phyloP scores from a whole-genome alignment of 2,797 vertebrate genomes.

The Cirrhinus mrigala region DNA sequence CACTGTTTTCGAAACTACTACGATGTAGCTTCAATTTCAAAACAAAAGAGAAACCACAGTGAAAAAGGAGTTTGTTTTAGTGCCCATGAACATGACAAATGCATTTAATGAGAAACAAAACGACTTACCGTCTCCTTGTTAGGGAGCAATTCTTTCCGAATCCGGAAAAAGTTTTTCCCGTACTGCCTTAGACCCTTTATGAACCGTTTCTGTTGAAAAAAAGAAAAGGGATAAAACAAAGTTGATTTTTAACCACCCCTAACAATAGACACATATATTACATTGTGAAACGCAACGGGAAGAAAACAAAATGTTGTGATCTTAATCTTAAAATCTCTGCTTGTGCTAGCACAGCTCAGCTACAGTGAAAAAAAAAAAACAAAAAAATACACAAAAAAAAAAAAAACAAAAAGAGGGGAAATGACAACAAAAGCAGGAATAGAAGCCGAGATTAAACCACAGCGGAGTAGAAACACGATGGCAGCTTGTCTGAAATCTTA shows the following conservation, averaged over 20 bases:
- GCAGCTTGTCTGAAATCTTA: conserved; percentile 44
- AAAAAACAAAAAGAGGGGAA: conserved; percentile 66
- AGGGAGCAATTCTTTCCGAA: conserved; percentile 98
- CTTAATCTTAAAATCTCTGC: conserved; percentile 65
- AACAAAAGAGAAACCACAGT: conserved; percentile 13
- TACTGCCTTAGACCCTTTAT: conserved; percentile 98
- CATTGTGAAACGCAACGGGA: conserved; percentile 13
- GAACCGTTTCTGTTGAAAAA: conserved; percentile 91
- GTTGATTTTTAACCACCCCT: conserved; percentile 57
- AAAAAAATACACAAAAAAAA: conserved; percentile 56
- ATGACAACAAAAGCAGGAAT: conserved; percentile 72
- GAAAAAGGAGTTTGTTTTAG: conserved; percentile 37
- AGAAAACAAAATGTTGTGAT: conserved; percentile 61
- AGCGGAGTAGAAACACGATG: conserved; percentile 16
- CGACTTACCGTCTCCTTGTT: conserved; percentile 97
- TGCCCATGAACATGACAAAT: conserved; percentile 8
- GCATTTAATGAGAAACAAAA: conserved; percentile 44
- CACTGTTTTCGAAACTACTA: conserved; percentile 6
- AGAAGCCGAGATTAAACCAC: conserved; percentile 64
- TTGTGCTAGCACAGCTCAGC: conserved; percentile 54
- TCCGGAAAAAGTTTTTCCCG: conserved; percentile 99
- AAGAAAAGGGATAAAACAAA: not conserved
- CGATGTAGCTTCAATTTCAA: conserved; percentile 8
- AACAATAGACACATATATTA: conserved; percentile 62
- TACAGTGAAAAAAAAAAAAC: conserved; percentile 60